Conservation (phyloP, 2,888 invertebrate species). For the Heliconius aoede region DNA sequence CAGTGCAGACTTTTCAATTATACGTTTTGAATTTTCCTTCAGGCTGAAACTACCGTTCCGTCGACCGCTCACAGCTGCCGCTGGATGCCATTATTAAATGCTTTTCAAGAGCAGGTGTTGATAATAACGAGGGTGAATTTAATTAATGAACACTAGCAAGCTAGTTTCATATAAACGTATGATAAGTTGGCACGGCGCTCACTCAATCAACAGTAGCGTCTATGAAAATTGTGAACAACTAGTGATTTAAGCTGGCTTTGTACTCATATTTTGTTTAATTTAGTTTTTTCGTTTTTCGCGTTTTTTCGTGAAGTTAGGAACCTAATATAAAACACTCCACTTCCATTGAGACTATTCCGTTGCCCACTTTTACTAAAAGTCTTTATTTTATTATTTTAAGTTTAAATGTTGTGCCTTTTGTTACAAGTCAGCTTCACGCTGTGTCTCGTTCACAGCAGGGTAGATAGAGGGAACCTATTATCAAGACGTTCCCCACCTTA, state of each 20-base stretch:
- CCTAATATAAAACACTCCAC: too few species aligned
- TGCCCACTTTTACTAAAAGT: too few species aligned
- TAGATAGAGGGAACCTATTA: too few species aligned
- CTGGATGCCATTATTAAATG: constrained; percentile 81
- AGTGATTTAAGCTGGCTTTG: neutral
- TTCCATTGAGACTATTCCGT: too few species aligned
- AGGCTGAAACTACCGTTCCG: constrained; percentile 70
- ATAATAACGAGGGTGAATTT: constrained; percentile 80
- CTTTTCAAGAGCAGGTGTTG: constrained; percentile 83
- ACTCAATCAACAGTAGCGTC: constrained; percentile 5
- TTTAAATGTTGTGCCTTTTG: too few species aligned
- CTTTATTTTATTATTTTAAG: too few species aligned
- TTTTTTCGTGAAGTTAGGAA: too few species aligned
- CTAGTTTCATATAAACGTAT: constrained; percentile 51
- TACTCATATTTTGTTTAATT: too few species aligned
- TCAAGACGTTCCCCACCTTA: too few species aligned
- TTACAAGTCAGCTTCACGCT: too few species aligned
- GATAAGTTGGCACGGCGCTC: constrained; percentile 53
- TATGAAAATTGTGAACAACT: neutral
- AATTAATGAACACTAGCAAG: constrained; percentile 73
- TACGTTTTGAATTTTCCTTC: constrained; percentile 73
- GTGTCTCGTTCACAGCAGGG: too few species aligned
- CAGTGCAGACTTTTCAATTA: constrained; percentile 53
- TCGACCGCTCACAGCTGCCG: constrained; percentile 69
- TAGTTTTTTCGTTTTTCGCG: too few species aligned